Evolutionary conservation across 2,113 vertebrate species (phyloP), one percentile per base, ranked within the genome.

Genomic region (Sinocyclocheilus grahami): DNA sequence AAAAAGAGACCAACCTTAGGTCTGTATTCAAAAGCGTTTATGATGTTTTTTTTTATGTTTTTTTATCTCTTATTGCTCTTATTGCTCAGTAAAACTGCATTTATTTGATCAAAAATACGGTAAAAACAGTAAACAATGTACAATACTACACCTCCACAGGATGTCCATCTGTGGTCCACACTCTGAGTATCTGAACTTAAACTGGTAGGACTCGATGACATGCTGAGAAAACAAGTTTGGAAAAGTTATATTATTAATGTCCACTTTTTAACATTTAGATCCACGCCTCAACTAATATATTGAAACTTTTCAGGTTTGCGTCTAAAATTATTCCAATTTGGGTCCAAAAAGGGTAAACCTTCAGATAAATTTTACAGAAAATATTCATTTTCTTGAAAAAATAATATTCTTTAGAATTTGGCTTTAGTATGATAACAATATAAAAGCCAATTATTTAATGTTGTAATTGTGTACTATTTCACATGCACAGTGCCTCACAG

Each of bases 121-220:
- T 71, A 10, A 37, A 37, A 71, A 69, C 27, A 6, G 13, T 30
- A 18, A 1, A 58, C 42, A 46, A 46, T 46, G 42, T 12, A 83
- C 7, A 74, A 46, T 10, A 74, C 82, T 60, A 39, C 16, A 96
- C 95, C 92, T 94, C 87, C 42, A 42, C 42, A 93, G n/a, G 65
- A 96, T 90, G 82, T 94, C 92, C 92, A 96, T 93, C 86, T 94
- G 87, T 77, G 97, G 96, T 86, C 97, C 97, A 3, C 89, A 89
- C 58, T 90, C 87, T 14, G 96, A 96, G 74, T 99, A 99, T 91
- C 95, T 98, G 94, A 98, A 97, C 90, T 97, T 98, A 93, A 99
- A 99, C 89, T 98, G 97, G 90, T 99, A 99, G 80, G 96, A 97
- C 90, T 99, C 98, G 82, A 96, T 96, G 85, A 99, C 93, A 60